Conservation (phyloP, 2,888 invertebrate genomes). For the Tiliacea citrago region DNA sequence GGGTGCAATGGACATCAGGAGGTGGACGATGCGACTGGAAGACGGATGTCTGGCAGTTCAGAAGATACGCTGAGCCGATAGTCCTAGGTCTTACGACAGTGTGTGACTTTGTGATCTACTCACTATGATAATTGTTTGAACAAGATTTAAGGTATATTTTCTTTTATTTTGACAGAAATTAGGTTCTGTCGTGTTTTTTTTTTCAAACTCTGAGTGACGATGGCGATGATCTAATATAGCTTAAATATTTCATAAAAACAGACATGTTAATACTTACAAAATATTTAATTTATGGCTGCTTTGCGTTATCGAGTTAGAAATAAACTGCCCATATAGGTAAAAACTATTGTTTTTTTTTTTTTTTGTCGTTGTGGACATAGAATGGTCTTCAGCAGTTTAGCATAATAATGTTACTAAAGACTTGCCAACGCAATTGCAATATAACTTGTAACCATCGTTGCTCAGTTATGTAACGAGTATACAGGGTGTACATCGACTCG, state of each 20-base stretch:
- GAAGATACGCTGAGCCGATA: conserved; percentile 90
- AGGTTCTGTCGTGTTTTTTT: background rate
- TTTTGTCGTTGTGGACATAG: background rate
- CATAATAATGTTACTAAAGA: conserved; percentile 16
- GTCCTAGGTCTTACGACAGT: conserved; percentile 58
- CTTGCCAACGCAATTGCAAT: background rate
- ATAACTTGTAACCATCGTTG: background rate
- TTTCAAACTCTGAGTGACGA: too few relatives aligned
- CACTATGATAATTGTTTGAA: conserved; percentile 4
- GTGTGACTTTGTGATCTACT: conserved; percentile 60
- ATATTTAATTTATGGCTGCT: background rate
- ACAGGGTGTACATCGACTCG: background rate
- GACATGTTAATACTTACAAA: background rate
- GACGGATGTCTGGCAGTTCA: conserved; percentile 86
- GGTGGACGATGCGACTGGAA: conserved; percentile 78
- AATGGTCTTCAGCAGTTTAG: background rate
- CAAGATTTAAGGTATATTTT: conserved; percentile 14
- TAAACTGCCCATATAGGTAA: background rate
- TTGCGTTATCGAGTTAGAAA: background rate
- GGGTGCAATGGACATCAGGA: conserved; percentile 85
- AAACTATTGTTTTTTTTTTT: background rate
- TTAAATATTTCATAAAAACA: background rate
- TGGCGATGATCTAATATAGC: background rate
- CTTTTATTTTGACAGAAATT: conserved; percentile 15
- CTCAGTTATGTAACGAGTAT: background rate